Evolutionary conservation across 2,797 vertebrate genomes (phyloP).

Genomic region (Thaleichthys pacificus): DNA sequence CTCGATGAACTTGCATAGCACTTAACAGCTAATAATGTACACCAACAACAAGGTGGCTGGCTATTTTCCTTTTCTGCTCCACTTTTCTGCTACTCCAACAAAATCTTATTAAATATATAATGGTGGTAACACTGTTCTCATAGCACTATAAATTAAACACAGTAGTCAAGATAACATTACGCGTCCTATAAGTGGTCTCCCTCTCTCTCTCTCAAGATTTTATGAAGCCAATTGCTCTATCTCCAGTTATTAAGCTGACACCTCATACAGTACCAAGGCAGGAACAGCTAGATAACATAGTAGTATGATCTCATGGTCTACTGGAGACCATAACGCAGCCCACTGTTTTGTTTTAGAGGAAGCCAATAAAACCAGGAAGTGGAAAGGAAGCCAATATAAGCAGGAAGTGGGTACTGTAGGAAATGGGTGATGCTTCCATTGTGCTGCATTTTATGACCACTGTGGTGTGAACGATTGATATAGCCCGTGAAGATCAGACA

Average conservation of each 20-base stretch:
- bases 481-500: background rate
- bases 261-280: background rate
- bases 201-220: background rate
- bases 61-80: background rate
- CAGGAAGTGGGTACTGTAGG: background rate
- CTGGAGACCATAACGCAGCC: background rate
- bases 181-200: background rate
- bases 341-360: background rate
- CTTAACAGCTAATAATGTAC: no score
- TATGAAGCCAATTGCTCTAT: background rate
- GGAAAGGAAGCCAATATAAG: background rate
- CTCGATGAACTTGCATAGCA: no score
- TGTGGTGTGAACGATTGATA: background rate
- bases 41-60: no score
- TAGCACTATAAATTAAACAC: background rate
- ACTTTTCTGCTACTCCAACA: background rate
- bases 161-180: background rate
- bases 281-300: background rate
- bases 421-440: background rate
- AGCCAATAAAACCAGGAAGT: background rate
- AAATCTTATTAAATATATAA: background rate
- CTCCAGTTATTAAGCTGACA: background rate
- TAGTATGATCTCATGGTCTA: background rate
- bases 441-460: background rate
- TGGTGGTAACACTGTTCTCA: background rate